A percentile compares a stretch with the other conserved stretches of the same genome.
phyloP scores from a whole-genome alignment of 2,888 invertebrate genomes.

The Cosmorhoe ocellata region DNA sequence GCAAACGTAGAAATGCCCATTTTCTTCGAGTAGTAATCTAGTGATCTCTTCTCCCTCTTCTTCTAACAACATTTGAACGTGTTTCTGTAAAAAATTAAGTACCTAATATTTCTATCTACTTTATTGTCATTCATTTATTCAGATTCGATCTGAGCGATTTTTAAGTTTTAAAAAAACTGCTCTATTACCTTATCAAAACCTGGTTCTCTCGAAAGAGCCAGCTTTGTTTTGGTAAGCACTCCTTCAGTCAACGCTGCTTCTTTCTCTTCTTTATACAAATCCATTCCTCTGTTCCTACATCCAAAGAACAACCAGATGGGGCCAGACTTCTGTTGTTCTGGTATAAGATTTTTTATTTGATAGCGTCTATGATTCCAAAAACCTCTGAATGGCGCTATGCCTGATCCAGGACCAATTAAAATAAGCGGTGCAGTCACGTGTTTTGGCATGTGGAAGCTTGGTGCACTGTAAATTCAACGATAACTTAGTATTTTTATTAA shows the following conservation, averaged over 20 bases:
- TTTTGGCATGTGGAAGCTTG: conserved; percentile 92
- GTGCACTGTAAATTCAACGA: conserved; percentile 84
- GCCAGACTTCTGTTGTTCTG: conserved; percentile 49
- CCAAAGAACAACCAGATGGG: conserved; percentile 93
- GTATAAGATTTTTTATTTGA: conserved; percentile 45
- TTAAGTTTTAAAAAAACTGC: too few species aligned
- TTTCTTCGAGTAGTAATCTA: conserved; percentile 87
- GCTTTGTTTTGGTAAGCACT: conserved; percentile 87
- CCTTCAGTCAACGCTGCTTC: conserved; percentile 85
- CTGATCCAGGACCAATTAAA: conserved; percentile 95
- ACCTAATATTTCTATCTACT: too few species aligned
- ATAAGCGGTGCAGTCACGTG: conserved; percentile 89
- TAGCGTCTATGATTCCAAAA: conserved; percentile 93
- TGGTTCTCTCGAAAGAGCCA: conserved; percentile 91
- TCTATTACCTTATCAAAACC: conserved; percentile 84
- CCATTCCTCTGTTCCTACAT: conserved; percentile 89
- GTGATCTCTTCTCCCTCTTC: conserved; percentile 90
- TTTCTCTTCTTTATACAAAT: conserved; percentile 92
- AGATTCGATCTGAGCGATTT: too few species aligned
- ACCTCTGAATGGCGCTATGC: conserved; percentile 96
- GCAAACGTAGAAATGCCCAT: conserved; percentile 97
- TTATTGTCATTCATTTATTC: too few species aligned
- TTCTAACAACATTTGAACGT: conserved; percentile 94
- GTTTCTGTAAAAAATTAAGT: conserved; percentile 90
- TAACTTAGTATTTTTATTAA: not conserved